Evolutionary conservation across 2,113 vertebrate genomes (phyloP).

Genomic region (Hepsetus odoe): DNA sequence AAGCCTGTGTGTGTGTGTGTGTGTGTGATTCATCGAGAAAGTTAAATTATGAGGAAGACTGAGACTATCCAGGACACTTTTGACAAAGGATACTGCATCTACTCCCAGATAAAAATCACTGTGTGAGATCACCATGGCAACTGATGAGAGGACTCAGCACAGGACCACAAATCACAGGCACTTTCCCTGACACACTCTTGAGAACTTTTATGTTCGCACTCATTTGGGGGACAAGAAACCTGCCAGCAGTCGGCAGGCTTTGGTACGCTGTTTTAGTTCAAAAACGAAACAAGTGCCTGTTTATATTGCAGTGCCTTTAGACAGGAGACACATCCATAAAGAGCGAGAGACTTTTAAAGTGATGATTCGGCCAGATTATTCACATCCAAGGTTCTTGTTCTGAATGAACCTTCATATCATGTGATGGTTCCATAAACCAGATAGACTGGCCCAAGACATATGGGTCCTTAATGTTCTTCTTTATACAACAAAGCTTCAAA

Average conservation of each 20-base stretch:
- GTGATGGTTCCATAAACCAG: too few species aligned
- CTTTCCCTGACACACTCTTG: slow-evolving; percentile 49
- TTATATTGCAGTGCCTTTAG: neutral
- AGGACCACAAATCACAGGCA: slow-evolving; percentile 56
- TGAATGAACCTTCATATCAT: too few species aligned
- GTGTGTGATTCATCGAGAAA: slow-evolving; percentile 23
- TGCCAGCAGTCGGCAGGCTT: neutral
- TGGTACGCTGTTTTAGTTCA: slow-evolving; percentile 6
- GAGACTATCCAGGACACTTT: slow-evolving; percentile 44
- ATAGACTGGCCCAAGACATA: too few species aligned
- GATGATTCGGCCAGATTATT: neutral
- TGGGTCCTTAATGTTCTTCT: too few species aligned
- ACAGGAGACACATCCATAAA: neutral
- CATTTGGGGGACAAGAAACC: neutral
- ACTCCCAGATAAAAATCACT: slow-evolving; percentile 54
- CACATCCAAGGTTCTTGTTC: too few species aligned
- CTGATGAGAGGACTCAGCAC: slow-evolving; percentile 46
- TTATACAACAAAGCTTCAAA: too few species aligned
- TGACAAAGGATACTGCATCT: slow-evolving; percentile 49
- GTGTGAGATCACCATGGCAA: slow-evolving; percentile 39
- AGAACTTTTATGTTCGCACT: slow-evolving; percentile 29
- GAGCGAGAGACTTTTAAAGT: neutral
- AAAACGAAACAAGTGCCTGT: neutral
- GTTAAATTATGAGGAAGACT: slow-evolving; percentile 45
- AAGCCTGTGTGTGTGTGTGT: neutral